A percentile compares a stretch with the other conserved stretches of the same genome.
phyloP scores from a whole-genome alignment of 2,797 vertebrate species.

The Sebastolobus altivelis region DNA sequence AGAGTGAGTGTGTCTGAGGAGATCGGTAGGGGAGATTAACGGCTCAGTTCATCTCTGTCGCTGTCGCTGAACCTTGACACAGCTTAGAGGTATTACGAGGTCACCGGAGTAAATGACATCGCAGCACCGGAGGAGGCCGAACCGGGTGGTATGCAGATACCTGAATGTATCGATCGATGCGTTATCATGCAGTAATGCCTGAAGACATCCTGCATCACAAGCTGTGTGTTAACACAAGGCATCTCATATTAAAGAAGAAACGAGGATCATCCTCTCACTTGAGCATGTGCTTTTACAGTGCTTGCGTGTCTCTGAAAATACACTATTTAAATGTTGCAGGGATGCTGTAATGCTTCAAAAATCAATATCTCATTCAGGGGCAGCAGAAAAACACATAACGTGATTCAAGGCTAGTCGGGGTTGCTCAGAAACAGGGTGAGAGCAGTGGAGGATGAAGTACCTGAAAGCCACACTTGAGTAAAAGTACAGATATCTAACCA shows the following conservation, averaged over 20 bases:
- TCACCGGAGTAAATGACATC: slow-evolving; percentile 72
- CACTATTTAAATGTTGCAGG: slow-evolving; percentile 44
- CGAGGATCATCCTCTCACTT: slow-evolving; percentile 1
- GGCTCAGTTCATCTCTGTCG: slow-evolving; percentile 82
- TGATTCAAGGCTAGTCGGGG: slow-evolving; percentile 51
- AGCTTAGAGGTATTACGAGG: slow-evolving; percentile 78
- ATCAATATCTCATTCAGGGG: slow-evolving; percentile 70
- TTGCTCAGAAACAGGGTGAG: slow-evolving; percentile 18
- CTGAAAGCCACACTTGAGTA: no score
- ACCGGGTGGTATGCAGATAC: slow-evolving; percentile 45
- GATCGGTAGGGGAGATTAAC: slow-evolving; percentile 82
- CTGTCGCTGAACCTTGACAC: slow-evolving; percentile 75
- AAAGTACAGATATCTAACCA: no score
- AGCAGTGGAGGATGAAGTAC: background rate
- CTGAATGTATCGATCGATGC: slow-evolving; percentile 31
- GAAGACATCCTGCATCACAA: background rate
- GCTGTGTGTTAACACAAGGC: background rate
- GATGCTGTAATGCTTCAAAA: slow-evolving; percentile 56
- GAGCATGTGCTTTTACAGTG: slow-evolving; percentile 31
- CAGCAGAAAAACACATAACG: slow-evolving; percentile 50
- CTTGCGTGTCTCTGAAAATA: slow-evolving; percentile 46
- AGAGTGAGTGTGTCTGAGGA: slow-evolving; percentile 80
- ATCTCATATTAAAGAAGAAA: slow-evolving; percentile 32
- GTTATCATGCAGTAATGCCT: slow-evolving; percentile 46
- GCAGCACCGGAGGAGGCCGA: slow-evolving; percentile 27